Evolutionary conservation across 2,888 invertebrate genomes (phyloP).

Genomic region (Phorcus lineatus): DNA sequence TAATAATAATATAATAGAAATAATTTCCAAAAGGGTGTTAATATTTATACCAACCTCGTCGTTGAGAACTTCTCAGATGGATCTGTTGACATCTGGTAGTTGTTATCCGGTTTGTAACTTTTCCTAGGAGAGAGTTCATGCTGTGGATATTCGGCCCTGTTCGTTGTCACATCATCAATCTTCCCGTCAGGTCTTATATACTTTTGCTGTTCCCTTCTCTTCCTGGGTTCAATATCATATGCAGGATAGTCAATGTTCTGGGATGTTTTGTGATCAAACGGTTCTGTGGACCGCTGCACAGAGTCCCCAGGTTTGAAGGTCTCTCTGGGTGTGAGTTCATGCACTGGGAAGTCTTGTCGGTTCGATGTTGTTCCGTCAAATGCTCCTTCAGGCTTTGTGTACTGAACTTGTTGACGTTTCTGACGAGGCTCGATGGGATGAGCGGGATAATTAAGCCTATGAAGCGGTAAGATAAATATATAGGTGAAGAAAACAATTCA

Average conservation of each 20-base stretch:
- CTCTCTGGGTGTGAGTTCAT: conserved; percentile 48
- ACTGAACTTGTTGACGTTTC: background rate
- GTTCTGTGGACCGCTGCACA: conserved; percentile 68
- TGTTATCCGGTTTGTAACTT: conserved; percentile 42
- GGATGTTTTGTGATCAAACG: conserved; percentile 71
- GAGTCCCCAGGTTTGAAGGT: conserved; percentile 68
- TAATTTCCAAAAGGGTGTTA: too few species aligned
- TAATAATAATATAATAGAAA: too few species aligned
- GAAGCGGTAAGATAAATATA: background rate
- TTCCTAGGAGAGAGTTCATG: conserved; percentile 39
- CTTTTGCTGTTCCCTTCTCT: background rate
- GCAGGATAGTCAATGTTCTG: conserved; percentile 30
- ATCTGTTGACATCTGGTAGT: conserved; percentile 38
- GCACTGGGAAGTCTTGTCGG: conserved; percentile 59
- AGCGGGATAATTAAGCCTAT: background rate
- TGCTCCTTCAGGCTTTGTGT: background rate
- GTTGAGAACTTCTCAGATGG: conserved; percentile 7
- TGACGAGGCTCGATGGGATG: background rate
- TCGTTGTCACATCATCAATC: conserved; percentile 1
- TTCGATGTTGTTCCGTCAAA: conserved; percentile 40
- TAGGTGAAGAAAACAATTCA: too few species aligned
- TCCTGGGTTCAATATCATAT: conserved; percentile 37
- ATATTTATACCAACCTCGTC: background rate
- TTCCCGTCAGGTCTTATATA: conserved; percentile 2
- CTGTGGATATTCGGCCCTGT: background rate